These are phyloP conservation scores for Manduca sexta DNA, from an alignment of 1,140 invertebrate species.

Conservation along the genomic window DNA sequence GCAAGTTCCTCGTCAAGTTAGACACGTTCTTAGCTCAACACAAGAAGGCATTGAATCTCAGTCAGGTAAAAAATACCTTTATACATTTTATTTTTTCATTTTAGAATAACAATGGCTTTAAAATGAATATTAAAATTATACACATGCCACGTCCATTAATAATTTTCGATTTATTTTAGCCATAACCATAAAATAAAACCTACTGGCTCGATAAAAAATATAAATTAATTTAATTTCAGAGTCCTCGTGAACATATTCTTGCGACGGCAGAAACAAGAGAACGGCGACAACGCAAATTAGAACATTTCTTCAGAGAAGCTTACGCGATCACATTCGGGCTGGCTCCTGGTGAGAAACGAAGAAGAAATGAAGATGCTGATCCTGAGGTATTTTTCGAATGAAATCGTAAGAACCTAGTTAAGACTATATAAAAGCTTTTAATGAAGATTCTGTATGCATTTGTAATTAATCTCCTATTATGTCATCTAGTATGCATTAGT, in stretches of 20 bases:
- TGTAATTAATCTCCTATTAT: no score
- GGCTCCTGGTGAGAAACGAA: conserved; percentile 81
- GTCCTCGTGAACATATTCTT: conserved; percentile 88
- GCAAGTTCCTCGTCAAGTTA: conserved; percentile 93
- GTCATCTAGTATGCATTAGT: no score
- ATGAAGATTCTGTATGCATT: no score
- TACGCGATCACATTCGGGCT: conserved; percentile 96
- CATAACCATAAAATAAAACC: not conserved
- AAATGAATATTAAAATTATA: no score
- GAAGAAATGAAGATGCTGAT: conserved; percentile 82
- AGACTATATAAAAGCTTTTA: no score
- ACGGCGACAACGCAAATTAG: conserved; percentile 92
- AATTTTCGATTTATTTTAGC: no score
- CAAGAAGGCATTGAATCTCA: conserved; percentile 85
- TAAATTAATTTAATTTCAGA: conserved; percentile 26
- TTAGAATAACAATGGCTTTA: no score
- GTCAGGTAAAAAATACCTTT: conserved; percentile 77
- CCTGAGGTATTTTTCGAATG: conserved; percentile 75
- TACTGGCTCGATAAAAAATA: not conserved
- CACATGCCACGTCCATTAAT: no score
- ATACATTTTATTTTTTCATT: no score
- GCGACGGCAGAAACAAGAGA: conserved; percentile 97
- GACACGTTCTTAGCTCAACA: conserved; percentile 87
- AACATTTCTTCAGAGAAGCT: conserved; percentile 98
- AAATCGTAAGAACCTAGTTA: no score